Evolutionary conservation across 2,888 invertebrate species (phyloP).

Genomic region (Agonopterix subpropinquella): DNA sequence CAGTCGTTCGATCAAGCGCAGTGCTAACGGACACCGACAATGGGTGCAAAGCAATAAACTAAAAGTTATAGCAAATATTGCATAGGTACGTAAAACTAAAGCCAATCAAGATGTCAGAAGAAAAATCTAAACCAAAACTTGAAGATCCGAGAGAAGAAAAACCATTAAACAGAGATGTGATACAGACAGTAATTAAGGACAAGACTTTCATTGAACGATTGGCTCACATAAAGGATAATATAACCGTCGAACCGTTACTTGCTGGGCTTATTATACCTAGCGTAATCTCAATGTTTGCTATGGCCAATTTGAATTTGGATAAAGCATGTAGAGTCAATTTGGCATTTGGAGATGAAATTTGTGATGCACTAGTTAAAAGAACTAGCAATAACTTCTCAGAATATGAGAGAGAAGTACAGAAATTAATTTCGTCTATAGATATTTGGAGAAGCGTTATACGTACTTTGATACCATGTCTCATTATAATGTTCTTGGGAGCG

Average conservation of each 20-base stretch:
- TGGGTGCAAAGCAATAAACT: conserved; percentile 25
- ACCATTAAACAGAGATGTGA: conserved; percentile 41
- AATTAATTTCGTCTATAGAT: conserved; percentile 72
- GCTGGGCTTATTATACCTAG: conserved; percentile 82
- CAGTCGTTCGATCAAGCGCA: conserved; percentile 27
- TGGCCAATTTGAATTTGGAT: conserved; percentile 63
- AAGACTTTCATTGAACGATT: conserved; percentile 50
- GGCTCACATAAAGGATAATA: conserved; percentile 60
- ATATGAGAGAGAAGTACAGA: conserved; percentile 79
- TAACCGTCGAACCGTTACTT: conserved; percentile 83
- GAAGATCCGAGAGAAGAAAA: conserved; percentile 48
- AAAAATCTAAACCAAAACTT: conserved; percentile 36
- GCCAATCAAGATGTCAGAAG: conserved; percentile 42
- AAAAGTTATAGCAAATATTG: too few species aligned
- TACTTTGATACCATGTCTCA: conserved; percentile 71
- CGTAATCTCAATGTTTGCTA: conserved; percentile 82
- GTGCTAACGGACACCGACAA: conserved; percentile 31
- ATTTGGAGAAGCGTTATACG: conserved; percentile 74
- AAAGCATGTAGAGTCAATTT: conserved; percentile 64
- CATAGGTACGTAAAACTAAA: conserved; percentile 8
- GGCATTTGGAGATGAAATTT: conserved; percentile 47
- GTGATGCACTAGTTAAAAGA: conserved; percentile 51
- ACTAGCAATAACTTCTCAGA: conserved; percentile 69
- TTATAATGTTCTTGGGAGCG: conserved; percentile 76
- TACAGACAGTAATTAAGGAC: conserved; percentile 34